Evolutionary conservation across 2,888 invertebrate species (phyloP).

Genomic region (Melieria crassipennis): DNA sequence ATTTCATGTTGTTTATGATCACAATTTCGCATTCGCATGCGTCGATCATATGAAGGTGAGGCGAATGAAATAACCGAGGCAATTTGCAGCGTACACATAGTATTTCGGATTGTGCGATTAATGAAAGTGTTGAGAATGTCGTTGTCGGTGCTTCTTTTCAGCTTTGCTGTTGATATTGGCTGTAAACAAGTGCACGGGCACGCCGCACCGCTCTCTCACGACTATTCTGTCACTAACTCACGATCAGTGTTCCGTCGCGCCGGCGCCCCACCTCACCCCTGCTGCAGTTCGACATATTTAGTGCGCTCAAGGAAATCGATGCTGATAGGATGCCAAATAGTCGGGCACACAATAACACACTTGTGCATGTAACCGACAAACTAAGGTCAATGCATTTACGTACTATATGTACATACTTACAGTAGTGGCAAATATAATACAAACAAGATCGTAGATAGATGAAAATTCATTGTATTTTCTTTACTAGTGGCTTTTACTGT

Average conservation of each 20-base stretch:
- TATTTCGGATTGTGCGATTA: background rate
- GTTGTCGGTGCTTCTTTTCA: background rate
- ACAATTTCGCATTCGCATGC: too few species aligned
- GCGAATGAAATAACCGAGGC: too few species aligned
- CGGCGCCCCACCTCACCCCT: background rate
- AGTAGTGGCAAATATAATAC: too few species aligned
- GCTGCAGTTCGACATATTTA: background rate
- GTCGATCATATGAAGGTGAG: too few species aligned
- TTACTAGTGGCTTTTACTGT: too few species aligned
- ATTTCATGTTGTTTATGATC: too few species aligned
- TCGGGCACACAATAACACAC: too few species aligned
- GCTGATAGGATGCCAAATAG: background rate
- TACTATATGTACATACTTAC: too few species aligned
- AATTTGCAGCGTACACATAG: background rate
- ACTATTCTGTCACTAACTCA: background rate
- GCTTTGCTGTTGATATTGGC: background rate
- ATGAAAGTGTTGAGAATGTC: background rate
- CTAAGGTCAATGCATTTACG: background rate
- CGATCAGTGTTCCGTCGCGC: background rate
- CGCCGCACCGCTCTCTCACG: background rate
- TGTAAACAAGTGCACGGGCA: background rate
- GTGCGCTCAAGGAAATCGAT: background rate
- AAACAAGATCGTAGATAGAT: too few species aligned
- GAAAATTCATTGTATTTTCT: too few species aligned
- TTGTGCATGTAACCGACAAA: background rate